Conservation (phyloP, 1,140 invertebrate species). For the Hyles vespertilio region DNA sequence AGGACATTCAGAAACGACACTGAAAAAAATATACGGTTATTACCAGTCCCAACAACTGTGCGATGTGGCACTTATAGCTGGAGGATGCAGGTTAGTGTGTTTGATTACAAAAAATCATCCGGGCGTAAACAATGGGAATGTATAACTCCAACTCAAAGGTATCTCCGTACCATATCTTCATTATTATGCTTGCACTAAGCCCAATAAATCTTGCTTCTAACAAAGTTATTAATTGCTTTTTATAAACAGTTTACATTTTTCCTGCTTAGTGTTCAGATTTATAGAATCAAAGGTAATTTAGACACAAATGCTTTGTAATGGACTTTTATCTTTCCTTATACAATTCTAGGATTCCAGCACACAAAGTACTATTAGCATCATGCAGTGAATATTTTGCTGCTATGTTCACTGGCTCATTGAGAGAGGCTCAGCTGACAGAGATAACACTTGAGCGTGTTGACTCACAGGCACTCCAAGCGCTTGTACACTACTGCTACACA, state of each 20-base stretch:
- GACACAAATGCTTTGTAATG: constrained; percentile 4
- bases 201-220: not conserved
- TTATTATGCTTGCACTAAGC: not conserved
- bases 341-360: constrained; percentile 73
- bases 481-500: constrained; percentile 94
- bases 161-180: not conserved
- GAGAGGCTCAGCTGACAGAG: constrained; percentile 90
- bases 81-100: constrained; percentile 77
- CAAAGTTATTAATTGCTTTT: not conserved
- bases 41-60: constrained; percentile 86
- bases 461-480: constrained; percentile 86
- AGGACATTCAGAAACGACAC: constrained; percentile 87
- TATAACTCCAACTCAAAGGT: no score
- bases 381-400: constrained; percentile 96
- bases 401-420: constrained; percentile 93
- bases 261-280: not conserved
- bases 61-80: constrained; percentile 87
- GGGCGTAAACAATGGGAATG: no score
- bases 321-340: constrained; percentile 10
- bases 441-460: constrained; percentile 90
- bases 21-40: constrained; percentile 88
- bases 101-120: constrained; percentile 6
- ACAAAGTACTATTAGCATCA: constrained; percentile 89
- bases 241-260: not conserved
- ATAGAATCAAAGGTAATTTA: not conserved